Evolutionary conservation across 2,888 invertebrate species (phyloP), one percentile per base, ranked within the genome.

Genomic region (Piscicola geometra): DNA sequence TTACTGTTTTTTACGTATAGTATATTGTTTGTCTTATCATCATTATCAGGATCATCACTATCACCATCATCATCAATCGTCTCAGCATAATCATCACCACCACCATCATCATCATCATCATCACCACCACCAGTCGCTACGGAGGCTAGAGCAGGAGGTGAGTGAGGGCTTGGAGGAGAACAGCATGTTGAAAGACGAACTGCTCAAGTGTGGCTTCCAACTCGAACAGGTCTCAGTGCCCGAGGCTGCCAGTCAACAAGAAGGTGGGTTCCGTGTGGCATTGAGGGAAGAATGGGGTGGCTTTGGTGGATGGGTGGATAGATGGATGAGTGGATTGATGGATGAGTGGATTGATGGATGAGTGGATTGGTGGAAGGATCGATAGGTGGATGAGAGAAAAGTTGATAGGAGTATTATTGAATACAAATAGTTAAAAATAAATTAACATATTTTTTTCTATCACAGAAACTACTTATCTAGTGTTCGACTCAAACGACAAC

Each of bases 151-250:
- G 25, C 3, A 5, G 60, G n/a, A 56, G 60, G 25, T 56, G n/a
- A 56, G n/a, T 56, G 60, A 9, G 3, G 60, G 60, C 21, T 5
- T 56, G 25, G 60, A 56, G n/a, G 60, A 56, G n/a, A 56, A 56
- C n/a, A n/a, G 60, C 3, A 18, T 18, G 9, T 56, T 56, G 25
- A 56, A 56, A 21, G 60, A 56, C n/a, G 60, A 56, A 21, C 25
- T 56, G 25, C 60, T 56, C n/a, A 56, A 56, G n/a, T 56, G 60
- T 56, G 60, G 60, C 9, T 56, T 56, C 60, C 60, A 56, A 56
- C 25, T 56, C 15, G 60, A 56, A n/a, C 60, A 56, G n/a, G 60
- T 56, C n/a, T 18, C 60, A 25, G 60, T 21, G 5, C 60, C 60
- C 25, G 60, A 56, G n/a, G n/a, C n/a, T 3, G n/a, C 5, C 41